phyloP scores from a whole-genome alignment of 2,113 vertebrate species.

The Stictonetta naevosa region DNA sequence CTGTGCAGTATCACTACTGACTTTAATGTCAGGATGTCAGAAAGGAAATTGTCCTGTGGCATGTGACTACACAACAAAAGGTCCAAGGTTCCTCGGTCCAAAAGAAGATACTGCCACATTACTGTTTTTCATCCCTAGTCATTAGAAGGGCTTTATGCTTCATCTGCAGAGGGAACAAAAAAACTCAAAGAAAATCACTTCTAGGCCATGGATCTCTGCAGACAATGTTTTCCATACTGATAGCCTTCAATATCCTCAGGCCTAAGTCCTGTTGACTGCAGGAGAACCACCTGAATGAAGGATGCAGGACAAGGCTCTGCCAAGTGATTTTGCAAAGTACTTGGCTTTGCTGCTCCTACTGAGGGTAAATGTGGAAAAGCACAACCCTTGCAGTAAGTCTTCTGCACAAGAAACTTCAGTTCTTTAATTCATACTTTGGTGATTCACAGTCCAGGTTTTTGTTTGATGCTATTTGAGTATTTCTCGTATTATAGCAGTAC shows the following conservation, averaged over 20 bases:
- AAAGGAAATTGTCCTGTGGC: background rate
- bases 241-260: background rate
- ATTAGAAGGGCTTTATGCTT: background rate
- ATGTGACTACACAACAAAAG: background rate
- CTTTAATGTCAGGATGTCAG: background rate
- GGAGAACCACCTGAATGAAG: background rate
- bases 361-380: background rate
- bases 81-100: background rate
- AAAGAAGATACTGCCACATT: background rate
- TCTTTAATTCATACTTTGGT: background rate
- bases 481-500: background rate
- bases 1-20: background rate
- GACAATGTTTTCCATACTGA: background rate
- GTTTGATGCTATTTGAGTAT: background rate
- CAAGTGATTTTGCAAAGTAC: background rate
- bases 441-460: background rate
- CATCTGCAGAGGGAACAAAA: background rate
- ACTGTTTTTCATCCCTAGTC: background rate
- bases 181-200: background rate
- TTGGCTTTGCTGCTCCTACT: background rate
- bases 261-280: background rate
- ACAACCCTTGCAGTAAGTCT: background rate
- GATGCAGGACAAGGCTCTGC: background rate
- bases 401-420: background rate
- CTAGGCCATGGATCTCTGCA: background rate